Base-by-base conservation (phyloP, 2,888 invertebrate genomes). In the Chelonus formosanus region DNA sequence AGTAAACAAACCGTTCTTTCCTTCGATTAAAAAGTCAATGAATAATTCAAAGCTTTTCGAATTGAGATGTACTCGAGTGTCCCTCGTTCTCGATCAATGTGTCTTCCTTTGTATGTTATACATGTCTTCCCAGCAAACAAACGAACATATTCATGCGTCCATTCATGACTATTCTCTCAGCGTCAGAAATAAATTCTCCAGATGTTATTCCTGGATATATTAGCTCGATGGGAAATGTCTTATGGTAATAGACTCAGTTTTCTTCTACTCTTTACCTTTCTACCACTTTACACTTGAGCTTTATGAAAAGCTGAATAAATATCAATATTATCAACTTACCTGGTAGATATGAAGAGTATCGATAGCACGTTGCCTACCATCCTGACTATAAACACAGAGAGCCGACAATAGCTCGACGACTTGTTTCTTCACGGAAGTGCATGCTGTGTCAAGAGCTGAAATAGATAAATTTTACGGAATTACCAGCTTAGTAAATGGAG, bases 341-440 rank as follows among this genome's bases (percentile, higher is more conserved):
- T 95, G 96, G 84, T 93, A 96, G 84, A 93, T 92, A 81, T 97
- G 95, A 77, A 98, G 89, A 44, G 96, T 94, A 84, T 96, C 95
- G 76, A 95, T 89, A 64, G 94, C 94, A 73, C 95, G 88, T 70
- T 91, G 89, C 81, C 95, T 94, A 59, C 96, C 96, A 73, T 96
- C 96, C 68, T 91, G 89, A 81, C 93, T 97, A 89, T 97, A 96
- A 65, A 96, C 95, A 84, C 97, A 97, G 68, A 98, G 87, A 40
- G 97, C 97, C 62, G 96, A 96, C 73, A 98, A 89, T 70, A 98
- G 87, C 87, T 98, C 97, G 85, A 97, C 94, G 81, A 97, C 96
- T 89, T 97, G 97, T 86, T 97, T 97, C 88, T 97, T 97, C 76
- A 97, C 95, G 72, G 94, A 92, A 62, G 91, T 90, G 81, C 95